phyloP scores from a whole-genome alignment of 2,888 invertebrate species.

The Ophion slaviceki region DNA sequence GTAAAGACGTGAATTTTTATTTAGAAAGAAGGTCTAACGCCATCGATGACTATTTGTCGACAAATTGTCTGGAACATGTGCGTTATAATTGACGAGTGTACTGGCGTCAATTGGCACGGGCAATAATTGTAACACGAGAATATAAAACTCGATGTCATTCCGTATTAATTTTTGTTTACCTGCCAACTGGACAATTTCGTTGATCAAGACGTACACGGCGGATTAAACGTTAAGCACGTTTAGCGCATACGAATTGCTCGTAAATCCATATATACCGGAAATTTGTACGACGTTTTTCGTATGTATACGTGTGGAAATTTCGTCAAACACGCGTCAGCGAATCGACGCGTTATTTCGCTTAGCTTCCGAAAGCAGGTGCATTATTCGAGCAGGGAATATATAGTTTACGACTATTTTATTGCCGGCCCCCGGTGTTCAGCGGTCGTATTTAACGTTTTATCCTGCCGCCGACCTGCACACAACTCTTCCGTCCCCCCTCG shows the following conservation, averaged over 20 bases:
- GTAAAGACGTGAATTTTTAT: no score
- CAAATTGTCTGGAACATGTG: no score
- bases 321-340: conserved; percentile 61
- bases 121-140: conserved; percentile 4
- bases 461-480: conserved; percentile 69
- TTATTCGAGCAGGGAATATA: conserved; percentile 74
- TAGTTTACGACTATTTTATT: conserved; percentile 83
- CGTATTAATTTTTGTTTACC: background rate
- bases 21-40: no score
- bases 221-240: conserved; percentile 21
- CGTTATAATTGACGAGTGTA: background rate
- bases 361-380: conserved; percentile 78
- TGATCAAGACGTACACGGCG: conserved; percentile 16
- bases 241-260: conserved; percentile 15
- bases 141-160: background rate
- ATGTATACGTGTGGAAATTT: conserved; percentile 38
- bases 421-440: conserved; percentile 82
- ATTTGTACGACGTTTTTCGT: conserved; percentile 18
- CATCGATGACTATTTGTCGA: no score
- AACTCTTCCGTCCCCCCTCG: conserved; percentile 38
- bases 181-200: conserved; percentile 1
- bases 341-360: conserved; percentile 58
- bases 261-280: conserved; percentile 34
- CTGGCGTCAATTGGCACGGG: background rate
- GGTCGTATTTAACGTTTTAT: conserved; percentile 83